Percentiles rank a stretch among this genome's conserved stretches.
These are phyloP conservation scores for Darevskia mixta DNA, from an alignment of 2,797 vertebrate species.

Conservation along the genomic window DNA sequence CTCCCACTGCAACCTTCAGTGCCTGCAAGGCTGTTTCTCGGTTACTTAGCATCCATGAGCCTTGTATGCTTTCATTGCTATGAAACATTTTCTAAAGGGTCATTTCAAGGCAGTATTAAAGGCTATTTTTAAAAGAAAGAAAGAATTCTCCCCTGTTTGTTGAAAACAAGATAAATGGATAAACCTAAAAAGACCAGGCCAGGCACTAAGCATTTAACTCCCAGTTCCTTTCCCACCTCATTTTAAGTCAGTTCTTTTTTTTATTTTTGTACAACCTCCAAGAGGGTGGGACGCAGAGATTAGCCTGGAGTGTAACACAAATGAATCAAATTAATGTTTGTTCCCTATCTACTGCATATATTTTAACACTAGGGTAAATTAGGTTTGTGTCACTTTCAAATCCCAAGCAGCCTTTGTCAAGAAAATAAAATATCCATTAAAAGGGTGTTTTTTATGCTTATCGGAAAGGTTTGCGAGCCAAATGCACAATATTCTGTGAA, in stretches of 20 bases:
- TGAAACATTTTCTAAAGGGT: neutral
- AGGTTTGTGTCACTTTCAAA: conserved; percentile 68
- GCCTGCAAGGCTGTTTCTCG: neutral
- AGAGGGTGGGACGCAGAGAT: conserved; percentile 64
- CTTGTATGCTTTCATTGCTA: neutral
- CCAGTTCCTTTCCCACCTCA: conserved; percentile 49
- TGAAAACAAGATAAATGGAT: conserved; percentile 26
- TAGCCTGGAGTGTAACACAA: conserved; percentile 63
- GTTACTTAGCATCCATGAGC: neutral
- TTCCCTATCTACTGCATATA: conserved; percentile 52
- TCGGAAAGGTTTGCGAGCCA: conserved; percentile 66
- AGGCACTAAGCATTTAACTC: conserved; percentile 45
- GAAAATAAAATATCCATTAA: conserved; percentile 71
- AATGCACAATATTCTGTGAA: conserved; percentile 62
- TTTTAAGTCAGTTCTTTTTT: conserved; percentile 59
- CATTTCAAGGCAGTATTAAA: neutral
- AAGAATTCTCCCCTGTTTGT: neutral
- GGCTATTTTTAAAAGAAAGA: conserved; percentile 31
- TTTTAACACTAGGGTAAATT: conserved; percentile 66
- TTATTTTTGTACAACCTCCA: conserved; percentile 51
- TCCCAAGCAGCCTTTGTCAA: conserved; percentile 64
- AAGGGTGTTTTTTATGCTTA: conserved; percentile 74
- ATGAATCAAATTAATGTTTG: conserved; percentile 64
- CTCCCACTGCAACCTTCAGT: neutral
- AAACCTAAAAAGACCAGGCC: conserved; percentile 29